phyloP scores from a whole-genome alignment of 1,140 invertebrate genomes.

The Drosophila aff. region DNA sequence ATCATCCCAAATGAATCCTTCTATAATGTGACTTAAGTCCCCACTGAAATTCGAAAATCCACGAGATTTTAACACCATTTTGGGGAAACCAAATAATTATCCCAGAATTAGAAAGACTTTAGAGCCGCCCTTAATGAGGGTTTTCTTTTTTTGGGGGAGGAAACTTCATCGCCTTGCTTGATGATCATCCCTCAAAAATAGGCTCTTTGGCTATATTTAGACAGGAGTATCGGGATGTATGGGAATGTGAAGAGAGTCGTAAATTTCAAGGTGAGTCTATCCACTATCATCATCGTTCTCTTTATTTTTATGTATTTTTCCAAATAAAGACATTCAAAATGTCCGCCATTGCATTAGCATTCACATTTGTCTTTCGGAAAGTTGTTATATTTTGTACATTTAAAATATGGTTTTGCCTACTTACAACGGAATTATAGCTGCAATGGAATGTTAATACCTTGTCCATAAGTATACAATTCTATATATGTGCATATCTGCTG shows the following conservation, averaged over 20 bases:
- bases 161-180: not conserved
- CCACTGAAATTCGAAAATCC: conserved; percentile 46
- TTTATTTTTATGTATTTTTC: conserved; percentile 14
- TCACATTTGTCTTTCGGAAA: conserved; percentile 32
- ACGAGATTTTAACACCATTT: conserved; percentile 60
- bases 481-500: conserved; percentile 13
- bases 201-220: conserved; percentile 41
- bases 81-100: conserved; percentile 51
- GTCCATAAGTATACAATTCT: conserved; percentile 22
- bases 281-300: not conserved
- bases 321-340: conserved; percentile 62
- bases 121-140: conserved; percentile 5
- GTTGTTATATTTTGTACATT: conserved; percentile 47
- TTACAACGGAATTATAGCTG: conserved; percentile 64
- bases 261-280: conserved; percentile 70
- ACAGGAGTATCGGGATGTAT: conserved; percentile 44
- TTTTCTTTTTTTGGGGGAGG: conserved; percentile 1
- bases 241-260: conserved; percentile 61
- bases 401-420: conserved; percentile 60
- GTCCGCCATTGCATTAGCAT: conserved; percentile 31
- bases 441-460: conserved; percentile 71
- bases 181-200: conserved; percentile 41
- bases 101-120: conserved; percentile 39
- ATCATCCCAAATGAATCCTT: not conserved
- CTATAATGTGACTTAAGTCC: conserved; percentile 29